These are phyloP conservation scores for Ostrea edulis DNA, from an alignment of 1,140 invertebrate genomes.

Conservation along the genomic window DNA sequence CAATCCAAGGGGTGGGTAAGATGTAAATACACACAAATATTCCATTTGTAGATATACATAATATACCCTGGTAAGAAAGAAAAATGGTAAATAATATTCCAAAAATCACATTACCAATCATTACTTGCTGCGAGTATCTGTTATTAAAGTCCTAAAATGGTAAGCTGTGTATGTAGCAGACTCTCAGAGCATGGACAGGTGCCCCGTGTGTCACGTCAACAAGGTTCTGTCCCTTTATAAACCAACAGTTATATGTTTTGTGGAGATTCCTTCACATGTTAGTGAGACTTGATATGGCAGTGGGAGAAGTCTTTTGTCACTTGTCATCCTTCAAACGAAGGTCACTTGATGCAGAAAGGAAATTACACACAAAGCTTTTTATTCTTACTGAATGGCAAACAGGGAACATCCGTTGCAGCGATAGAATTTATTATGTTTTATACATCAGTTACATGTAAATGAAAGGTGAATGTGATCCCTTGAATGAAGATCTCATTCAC, in stretches of 20 bases:
- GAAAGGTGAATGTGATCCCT: constrained; percentile 6
- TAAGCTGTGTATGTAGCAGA: background rate
- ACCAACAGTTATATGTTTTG: constrained; percentile 26
- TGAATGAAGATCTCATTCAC: background rate
- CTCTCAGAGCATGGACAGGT: background rate
- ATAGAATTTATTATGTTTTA: constrained; percentile 18
- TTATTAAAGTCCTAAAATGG: background rate
- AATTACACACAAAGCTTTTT: background rate
- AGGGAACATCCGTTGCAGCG: background rate
- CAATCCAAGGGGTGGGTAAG: too few species aligned
- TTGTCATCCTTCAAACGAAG: background rate
- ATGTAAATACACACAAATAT: too few species aligned
- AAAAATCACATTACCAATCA: too few species aligned
- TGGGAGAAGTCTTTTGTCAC: constrained; percentile 14
- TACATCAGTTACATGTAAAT: constrained; percentile 4
- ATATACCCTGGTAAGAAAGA: too few species aligned
- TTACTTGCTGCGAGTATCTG: background rate
- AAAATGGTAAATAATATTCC: too few species aligned
- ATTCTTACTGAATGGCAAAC: constrained; percentile 13
- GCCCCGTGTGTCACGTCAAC: background rate
- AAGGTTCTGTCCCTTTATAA: background rate
- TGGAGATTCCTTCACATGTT: background rate
- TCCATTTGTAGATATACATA: too few species aligned
- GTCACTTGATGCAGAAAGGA: background rate
- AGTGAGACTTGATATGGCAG: background rate